Evolutionary conservation across 2,113 vertebrate genomes (phyloP).

Genomic region (Corythaixoides concolor): DNA sequence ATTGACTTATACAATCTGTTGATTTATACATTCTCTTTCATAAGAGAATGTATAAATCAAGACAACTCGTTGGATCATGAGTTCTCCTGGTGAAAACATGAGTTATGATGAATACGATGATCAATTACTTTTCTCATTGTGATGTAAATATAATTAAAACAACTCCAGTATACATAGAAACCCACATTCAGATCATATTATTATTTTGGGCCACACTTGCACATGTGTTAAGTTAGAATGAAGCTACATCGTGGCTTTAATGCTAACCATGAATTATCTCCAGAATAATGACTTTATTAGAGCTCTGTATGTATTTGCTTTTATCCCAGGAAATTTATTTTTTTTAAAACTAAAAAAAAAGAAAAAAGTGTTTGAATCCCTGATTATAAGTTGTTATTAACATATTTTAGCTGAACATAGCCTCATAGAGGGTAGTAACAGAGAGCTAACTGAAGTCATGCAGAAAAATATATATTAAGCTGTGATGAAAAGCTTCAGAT

Average conservation of each 20-base stretch:
- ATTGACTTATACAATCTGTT: too few species aligned
- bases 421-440: neutral
- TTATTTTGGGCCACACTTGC: neutral
- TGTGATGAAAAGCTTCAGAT: neutral
- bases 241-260: neutral
- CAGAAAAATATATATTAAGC: neutral
- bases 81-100: neutral
- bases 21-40: too few species aligned
- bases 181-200: neutral
- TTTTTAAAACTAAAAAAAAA: neutral
- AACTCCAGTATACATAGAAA: accelerated
- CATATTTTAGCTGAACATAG: neutral
- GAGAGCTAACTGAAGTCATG: neutral
- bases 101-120: neutral
- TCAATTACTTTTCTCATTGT: neutral
- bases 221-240: neutral
- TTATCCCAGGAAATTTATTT: neutral
- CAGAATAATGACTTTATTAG: neutral
- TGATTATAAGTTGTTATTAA: neutral
- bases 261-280: neutral
- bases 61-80: neutral
- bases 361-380: neutral
- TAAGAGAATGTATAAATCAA: neutral
- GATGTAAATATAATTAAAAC: neutral
- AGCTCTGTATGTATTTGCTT: neutral